Conservation (phyloP, 2,113 vertebrate species). For the Dasyurus viverrinus region DNA sequence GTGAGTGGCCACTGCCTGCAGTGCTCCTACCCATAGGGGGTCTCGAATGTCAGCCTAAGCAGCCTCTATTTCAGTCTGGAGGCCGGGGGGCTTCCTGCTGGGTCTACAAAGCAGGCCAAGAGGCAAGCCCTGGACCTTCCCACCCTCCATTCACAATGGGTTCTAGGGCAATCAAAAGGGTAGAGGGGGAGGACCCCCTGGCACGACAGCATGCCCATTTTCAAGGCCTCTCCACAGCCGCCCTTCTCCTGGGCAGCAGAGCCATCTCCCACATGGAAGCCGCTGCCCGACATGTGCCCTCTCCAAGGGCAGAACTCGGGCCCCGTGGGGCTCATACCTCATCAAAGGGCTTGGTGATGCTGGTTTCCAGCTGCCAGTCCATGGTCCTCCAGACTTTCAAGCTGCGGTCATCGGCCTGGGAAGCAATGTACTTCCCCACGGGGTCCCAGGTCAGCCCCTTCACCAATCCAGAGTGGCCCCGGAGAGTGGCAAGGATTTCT, state of each 20-base stretch:
- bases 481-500: constrained; percentile 96
- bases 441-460: constrained; percentile 99
- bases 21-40: neutral
- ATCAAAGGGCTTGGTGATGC: constrained; percentile 97
- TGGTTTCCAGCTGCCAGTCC: constrained; percentile 98
- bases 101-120: too few species aligned
- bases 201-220: too few species aligned
- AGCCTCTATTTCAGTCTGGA: neutral
- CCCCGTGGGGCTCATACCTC: constrained; percentile 86
- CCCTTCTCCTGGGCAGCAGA: neutral
- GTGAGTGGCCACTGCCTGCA: neutral
- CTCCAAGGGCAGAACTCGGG: neutral
- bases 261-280: too few species aligned
- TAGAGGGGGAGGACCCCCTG: neutral
- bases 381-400: constrained; percentile 98
- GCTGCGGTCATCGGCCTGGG: constrained; percentile 97
- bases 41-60: neutral
- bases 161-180: neutral
- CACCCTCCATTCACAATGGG: too few species aligned
- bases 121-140: neutral
- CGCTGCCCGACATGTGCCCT: too few species aligned
- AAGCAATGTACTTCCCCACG: constrained; percentile 98
- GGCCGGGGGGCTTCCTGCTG: neutral
- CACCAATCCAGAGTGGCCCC: constrained; percentile 96
- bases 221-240: too few species aligned